Conservation (phyloP, 2,888 invertebrate species). For the Pomacea canaliculata region DNA sequence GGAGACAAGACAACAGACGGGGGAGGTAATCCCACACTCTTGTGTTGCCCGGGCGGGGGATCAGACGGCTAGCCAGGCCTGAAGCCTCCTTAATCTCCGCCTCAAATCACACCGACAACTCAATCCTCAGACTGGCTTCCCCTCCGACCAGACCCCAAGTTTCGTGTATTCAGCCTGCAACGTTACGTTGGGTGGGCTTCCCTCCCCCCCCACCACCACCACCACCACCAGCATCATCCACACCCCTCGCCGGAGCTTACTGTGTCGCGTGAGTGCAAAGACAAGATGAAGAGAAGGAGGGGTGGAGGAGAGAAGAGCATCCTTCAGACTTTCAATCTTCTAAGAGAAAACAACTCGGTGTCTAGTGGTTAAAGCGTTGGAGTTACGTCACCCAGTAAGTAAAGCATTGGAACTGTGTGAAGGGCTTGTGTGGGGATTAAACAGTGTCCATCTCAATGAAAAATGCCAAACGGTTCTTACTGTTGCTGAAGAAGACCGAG, state of each 20-base stretch:
- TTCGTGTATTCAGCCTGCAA: background rate
- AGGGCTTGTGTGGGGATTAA: no score
- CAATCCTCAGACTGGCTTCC: conserved; percentile 8
- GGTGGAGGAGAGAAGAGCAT: background rate
- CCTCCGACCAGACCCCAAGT: conserved; percentile 7
- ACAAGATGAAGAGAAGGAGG: background rate
- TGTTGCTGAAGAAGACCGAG: no score
- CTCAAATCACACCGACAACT: conserved; percentile 26
- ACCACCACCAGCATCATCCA: no score
- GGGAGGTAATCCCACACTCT: conserved; percentile 25
- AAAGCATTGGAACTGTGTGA: no score
- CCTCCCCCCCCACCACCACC: no score
- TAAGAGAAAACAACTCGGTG: no score
- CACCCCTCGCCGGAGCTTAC: background rate
- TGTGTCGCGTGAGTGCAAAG: background rate
- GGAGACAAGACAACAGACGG: conserved; percentile 22
- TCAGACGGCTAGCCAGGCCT: conserved; percentile 12
- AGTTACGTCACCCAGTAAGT: no score
- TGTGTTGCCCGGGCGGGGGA: conserved; percentile 15
- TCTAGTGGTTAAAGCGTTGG: no score
- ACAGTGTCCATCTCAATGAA: no score
- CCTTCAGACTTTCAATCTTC: background rate
- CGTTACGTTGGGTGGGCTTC: no score
- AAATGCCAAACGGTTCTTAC: no score
- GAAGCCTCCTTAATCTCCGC: conserved; percentile 20